phyloP scores from a whole-genome alignment of 2,888 invertebrate species.

The Drosophila merina region DNA sequence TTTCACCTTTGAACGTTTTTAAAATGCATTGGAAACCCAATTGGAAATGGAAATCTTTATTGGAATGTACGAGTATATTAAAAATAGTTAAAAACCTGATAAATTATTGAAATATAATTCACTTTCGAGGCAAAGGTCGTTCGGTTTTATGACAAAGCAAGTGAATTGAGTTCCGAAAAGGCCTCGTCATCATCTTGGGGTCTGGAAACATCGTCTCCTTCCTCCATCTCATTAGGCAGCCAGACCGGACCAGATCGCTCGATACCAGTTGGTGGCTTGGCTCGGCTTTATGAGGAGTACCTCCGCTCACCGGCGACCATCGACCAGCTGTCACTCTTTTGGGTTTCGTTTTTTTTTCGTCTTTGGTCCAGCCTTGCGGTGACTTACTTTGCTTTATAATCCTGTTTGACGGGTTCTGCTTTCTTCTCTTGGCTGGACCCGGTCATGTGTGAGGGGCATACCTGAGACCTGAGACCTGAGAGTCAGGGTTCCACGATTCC shows the following conservation, averaged over 20 bases:
- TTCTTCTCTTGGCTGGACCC: slow-evolving; percentile 68
- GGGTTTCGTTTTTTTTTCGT: slow-evolving; percentile 38
- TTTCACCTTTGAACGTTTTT: too few relatives aligned
- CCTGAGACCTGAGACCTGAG: slow-evolving; percentile 11
- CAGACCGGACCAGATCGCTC: slow-evolving; percentile 46
- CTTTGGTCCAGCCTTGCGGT: slow-evolving; percentile 36
- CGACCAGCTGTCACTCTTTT: slow-evolving; percentile 65
- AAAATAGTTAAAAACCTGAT: slow-evolving; percentile 6
- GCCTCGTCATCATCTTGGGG: slow-evolving; percentile 49
- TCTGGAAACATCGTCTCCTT: slow-evolving; percentile 21
- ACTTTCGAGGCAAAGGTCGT: slow-evolving; percentile 44
- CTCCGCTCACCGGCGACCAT: slow-evolving; percentile 12
- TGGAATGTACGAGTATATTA: too few relatives aligned
- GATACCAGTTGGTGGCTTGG: slow-evolving; percentile 52
- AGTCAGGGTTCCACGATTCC: slow-evolving; percentile 21
- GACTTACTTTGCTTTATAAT: slow-evolving; percentile 81
- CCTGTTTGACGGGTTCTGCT: slow-evolving; percentile 80
- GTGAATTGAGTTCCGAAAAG: slow-evolving; percentile 34
- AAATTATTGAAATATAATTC: slow-evolving; percentile 25
- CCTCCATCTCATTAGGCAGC: slow-evolving; percentile 46
- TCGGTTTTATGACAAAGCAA: slow-evolving; percentile 38
- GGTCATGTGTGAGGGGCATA: slow-evolving; percentile 45
- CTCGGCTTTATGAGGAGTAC: slow-evolving; percentile 2
- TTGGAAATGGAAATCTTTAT: too few relatives aligned
- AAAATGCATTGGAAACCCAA: neutral